phyloP scores from a whole-genome alignment of 2,113 vertebrate species.

The Onychostoma macrolepis region DNA sequence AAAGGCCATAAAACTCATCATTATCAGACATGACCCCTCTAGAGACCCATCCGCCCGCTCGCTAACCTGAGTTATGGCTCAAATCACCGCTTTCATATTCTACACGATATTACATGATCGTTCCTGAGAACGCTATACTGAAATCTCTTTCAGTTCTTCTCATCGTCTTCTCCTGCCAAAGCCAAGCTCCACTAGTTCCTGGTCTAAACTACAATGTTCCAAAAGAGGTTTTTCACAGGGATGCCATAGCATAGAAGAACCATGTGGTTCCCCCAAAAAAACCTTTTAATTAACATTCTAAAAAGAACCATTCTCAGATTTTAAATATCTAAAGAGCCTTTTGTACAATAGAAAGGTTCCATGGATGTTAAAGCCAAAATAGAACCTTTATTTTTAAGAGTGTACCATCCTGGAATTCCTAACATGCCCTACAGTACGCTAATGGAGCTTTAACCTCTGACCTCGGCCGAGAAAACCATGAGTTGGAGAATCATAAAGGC shows the following conservation, averaged over 20 bases:
- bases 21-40: constrained; percentile 35
- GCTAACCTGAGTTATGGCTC: constrained; percentile 52
- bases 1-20: constrained; percentile 46
- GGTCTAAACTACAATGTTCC: neutral
- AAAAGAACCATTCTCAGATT: too few relatives aligned
- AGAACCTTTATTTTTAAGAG: too few relatives aligned
- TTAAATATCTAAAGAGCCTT: too few relatives aligned
- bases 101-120: constrained; percentile 26
- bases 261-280: too few relatives aligned
- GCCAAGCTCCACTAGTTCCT: neutral
- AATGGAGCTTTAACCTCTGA: constrained; percentile 59
- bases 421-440: constrained; percentile 21
- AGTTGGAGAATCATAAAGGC: constrained; percentile 79
- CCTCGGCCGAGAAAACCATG: constrained; percentile 59
- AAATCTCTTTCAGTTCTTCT: neutral
- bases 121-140: neutral
- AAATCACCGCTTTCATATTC: constrained; percentile 55
- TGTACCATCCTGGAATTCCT: neutral
- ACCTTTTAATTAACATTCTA: too few relatives aligned
- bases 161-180: neutral
- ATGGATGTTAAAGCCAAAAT: neutral
- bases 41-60: constrained; percentile 33
- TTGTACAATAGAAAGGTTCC: neutral
- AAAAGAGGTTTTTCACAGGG: neutral
- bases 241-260: too few relatives aligned